These are phyloP conservation scores for Catharus minimus DNA, from an alignment of 2,113 vertebrate genomes.

Conservation along the genomic window DNA sequence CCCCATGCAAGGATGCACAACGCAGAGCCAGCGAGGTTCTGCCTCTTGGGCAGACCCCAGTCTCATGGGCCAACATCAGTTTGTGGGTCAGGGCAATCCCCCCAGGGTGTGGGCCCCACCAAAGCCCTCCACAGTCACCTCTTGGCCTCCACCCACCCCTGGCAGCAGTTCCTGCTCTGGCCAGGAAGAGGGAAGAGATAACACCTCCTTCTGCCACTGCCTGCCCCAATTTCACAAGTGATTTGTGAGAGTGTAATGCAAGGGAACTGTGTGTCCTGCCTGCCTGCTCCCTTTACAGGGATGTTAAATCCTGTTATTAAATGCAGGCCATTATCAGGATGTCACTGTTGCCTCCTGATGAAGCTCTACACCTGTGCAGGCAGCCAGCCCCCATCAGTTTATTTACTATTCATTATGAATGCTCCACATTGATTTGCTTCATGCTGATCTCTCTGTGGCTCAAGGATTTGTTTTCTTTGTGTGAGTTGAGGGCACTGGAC, in stretches of 20 bases:
- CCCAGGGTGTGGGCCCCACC: rapidly evolving
- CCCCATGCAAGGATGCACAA: rapidly evolving
- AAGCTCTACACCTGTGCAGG: background rate
- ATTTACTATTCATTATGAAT: slow-evolving; percentile 1
- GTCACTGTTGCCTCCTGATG: background rate
- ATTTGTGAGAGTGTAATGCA: background rate
- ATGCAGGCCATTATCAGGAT: background rate
- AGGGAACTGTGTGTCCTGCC: background rate
- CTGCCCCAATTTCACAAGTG: background rate
- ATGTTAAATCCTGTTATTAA: slow-evolving; percentile 18
- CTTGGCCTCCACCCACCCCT: rapidly evolving
- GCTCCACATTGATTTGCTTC: background rate
- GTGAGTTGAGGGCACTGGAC: background rate
- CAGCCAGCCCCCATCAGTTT: background rate
- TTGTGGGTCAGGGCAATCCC: background rate
- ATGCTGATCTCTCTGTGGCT: background rate
- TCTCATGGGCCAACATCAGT: rapidly evolving
- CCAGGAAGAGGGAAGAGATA: background rate
- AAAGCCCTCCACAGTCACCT: rapidly evolving
- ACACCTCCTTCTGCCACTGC: rapidly evolving
- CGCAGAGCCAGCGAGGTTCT: background rate
- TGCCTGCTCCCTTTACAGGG: background rate
- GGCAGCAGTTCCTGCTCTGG: rapidly evolving
- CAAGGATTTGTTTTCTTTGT: background rate
- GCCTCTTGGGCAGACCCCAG: background rate